Conservation (phyloP, 1,140 invertebrate species). For the Notospermus geniculatus region DNA sequence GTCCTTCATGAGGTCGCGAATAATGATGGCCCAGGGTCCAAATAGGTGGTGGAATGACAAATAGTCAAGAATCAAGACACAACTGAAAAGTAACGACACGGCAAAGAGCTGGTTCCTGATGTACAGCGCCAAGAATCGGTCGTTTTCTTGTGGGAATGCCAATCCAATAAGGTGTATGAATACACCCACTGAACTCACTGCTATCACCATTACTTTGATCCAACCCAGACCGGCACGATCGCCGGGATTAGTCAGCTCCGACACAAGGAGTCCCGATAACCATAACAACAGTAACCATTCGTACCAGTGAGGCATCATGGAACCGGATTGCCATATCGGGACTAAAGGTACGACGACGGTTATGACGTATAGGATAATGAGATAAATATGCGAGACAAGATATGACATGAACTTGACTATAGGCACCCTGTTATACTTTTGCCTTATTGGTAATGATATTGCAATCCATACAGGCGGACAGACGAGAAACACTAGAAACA, state of each 20-base stretch:
- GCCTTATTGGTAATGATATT: slow-evolving; percentile 91
- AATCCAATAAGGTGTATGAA: slow-evolving; percentile 80
- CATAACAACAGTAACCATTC: slow-evolving; percentile 95
- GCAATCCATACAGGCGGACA: slow-evolving; percentile 95
- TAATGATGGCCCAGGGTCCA: slow-evolving; percentile 87
- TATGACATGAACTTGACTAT: slow-evolving; percentile 99
- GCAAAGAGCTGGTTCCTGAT: slow-evolving; percentile 95
- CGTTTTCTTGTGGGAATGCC: slow-evolving; percentile 54
- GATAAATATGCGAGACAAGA: slow-evolving; percentile 95
- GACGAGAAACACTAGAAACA: slow-evolving; percentile 87
- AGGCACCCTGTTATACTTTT: slow-evolving; percentile 87
- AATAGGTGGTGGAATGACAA: slow-evolving; percentile 96
- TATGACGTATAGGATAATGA: slow-evolving; percentile 84
- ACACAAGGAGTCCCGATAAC: slow-evolving; percentile 91
- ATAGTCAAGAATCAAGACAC: slow-evolving; percentile 91
- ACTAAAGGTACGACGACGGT: slow-evolving; percentile 87
- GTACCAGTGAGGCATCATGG: slow-evolving; percentile 74
- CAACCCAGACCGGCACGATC: slow-evolving; percentile 50
- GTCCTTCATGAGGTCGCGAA: slow-evolving; percentile 66
- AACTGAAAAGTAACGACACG: slow-evolving; percentile 88
- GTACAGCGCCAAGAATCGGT: slow-evolving; percentile 75
- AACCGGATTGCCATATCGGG: slow-evolving; percentile 54
- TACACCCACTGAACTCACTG: slow-evolving; percentile 90
- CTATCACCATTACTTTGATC: slow-evolving; percentile 74
- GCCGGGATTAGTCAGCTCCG: slow-evolving; percentile 90